Evolutionary conservation across 1,140 invertebrate genomes (phyloP).

Genomic region (Mya arenaria): DNA sequence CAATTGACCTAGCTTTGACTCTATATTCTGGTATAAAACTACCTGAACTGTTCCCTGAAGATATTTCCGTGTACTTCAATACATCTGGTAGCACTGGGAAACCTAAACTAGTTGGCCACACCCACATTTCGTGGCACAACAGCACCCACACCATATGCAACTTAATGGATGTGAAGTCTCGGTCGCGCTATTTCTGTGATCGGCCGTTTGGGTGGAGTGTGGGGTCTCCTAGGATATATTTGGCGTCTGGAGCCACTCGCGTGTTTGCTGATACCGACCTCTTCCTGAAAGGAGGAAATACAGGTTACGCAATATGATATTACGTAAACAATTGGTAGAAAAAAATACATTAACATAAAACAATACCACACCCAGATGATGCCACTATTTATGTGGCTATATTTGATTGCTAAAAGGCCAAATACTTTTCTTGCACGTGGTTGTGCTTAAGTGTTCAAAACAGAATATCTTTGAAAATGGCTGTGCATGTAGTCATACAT

Average conservation of each 20-base stretch:
- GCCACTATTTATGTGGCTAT: no score
- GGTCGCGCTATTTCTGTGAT: constrained; percentile 15
- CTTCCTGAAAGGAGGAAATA: neutral
- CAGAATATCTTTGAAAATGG: no score
- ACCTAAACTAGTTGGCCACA: constrained; percentile 2
- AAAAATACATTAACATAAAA: neutral
- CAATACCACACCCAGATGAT: neutral
- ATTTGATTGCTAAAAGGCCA: no score
- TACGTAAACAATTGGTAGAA: neutral
- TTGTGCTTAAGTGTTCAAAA: no score
- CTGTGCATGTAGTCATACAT: no score
- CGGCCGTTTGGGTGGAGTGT: constrained; percentile 45
- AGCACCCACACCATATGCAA: neutral
- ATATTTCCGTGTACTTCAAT: neutral
- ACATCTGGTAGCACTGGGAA: constrained; percentile 29
- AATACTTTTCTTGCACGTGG: no score
- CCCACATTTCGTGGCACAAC: neutral
- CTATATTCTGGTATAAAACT: no score
- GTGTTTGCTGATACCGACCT: neutral
- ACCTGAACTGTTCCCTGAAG: constrained; percentile 4
- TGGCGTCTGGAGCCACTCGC: constrained; percentile 45
- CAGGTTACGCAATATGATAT: constrained; percentile 9
- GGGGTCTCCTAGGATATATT: constrained; percentile 47
- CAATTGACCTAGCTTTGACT: neutral
- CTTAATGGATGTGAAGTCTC: neutral